These are phyloP conservation scores for Phrynosoma platyrhinos DNA, from an alignment of 2,113 vertebrate species.

Conservation along the genomic window DNA sequence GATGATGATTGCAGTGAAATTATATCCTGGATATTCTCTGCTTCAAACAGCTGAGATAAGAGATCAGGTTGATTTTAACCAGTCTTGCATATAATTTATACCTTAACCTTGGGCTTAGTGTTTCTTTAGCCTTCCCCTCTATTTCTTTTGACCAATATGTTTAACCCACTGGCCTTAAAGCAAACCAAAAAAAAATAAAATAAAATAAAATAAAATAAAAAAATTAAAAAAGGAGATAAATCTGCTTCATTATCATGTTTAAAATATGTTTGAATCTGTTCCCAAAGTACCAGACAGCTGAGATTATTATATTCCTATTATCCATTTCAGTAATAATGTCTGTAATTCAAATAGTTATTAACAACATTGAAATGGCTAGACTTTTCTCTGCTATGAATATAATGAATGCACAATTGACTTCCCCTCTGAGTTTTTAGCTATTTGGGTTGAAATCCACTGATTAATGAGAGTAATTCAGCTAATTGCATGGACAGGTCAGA, in stretches of 20 bases:
- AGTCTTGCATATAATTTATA: neutral
- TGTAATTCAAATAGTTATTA: constrained; percentile 33
- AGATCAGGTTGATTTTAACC: constrained; percentile 34
- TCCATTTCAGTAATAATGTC: constrained; percentile 39
- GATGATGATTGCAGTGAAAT: constrained; percentile 18
- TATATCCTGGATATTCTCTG: constrained; percentile 25
- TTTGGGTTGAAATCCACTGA: neutral
- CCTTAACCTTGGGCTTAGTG: constrained; percentile 45
- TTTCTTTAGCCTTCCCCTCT: constrained; percentile 7
- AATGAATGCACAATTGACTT: constrained; percentile 16
- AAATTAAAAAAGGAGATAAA: neutral
- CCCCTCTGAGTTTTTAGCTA: constrained; percentile 4
- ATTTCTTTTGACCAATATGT: neutral
- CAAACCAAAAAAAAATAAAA: constrained; percentile 24
- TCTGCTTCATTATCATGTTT: constrained; percentile 7
- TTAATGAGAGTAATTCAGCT: constrained; percentile 23
- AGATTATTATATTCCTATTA: neutral
- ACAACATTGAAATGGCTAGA: constrained; percentile 21
- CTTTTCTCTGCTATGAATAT: constrained; percentile 1
- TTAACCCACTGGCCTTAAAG: constrained; percentile 28
- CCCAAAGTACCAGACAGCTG: constrained; percentile 29
- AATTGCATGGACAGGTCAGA: constrained; percentile 27
- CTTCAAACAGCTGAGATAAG: constrained; percentile 37
- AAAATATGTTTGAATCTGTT: constrained; percentile 43
- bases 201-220: too few relatives aligned